A percentile compares a stretch with the other conserved stretches of the same genome.
Evolutionary conservation across 2,888 invertebrate genomes (phyloP).

Genomic region (Hirudinaria manillensis): DNA sequence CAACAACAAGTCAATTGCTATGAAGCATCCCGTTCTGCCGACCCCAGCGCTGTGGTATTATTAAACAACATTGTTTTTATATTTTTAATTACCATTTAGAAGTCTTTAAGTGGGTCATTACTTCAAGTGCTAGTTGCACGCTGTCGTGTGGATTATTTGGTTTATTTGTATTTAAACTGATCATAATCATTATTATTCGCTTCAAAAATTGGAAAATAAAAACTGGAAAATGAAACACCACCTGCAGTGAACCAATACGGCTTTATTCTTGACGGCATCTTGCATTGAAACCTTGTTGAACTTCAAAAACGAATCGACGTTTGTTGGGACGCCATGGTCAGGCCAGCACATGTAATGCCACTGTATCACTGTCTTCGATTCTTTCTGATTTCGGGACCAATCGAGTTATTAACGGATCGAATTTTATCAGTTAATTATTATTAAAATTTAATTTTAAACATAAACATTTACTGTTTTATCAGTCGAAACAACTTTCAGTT

Average conservation of each 20-base stretch:
- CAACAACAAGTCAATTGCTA: background rate
- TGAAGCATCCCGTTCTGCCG: constrained; percentile 10
- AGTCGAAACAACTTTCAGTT: background rate
- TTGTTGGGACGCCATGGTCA: background rate
- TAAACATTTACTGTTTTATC: background rate
- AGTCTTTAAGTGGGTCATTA: no score
- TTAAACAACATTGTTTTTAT: no score
- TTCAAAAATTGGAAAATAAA: no score
- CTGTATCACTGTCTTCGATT: background rate
- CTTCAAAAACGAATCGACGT: background rate
- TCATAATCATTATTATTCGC: no score
- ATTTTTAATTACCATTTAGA: no score
- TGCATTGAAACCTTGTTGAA: background rate
- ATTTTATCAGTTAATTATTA: background rate
- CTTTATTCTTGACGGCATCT: background rate
- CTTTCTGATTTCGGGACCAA: background rate
- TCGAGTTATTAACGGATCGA: background rate
- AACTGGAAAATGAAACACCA: no score
- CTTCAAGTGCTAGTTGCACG: no score
- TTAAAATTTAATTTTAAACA: background rate
- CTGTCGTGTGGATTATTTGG: no score
- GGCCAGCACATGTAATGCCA: constrained; percentile 14
- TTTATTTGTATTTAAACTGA: no score
- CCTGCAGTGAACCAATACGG: background rate
- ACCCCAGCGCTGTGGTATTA: background rate